Conservation (phyloP, 1,140 invertebrate genomes). For the Brachionus calyciflorus region DNA sequence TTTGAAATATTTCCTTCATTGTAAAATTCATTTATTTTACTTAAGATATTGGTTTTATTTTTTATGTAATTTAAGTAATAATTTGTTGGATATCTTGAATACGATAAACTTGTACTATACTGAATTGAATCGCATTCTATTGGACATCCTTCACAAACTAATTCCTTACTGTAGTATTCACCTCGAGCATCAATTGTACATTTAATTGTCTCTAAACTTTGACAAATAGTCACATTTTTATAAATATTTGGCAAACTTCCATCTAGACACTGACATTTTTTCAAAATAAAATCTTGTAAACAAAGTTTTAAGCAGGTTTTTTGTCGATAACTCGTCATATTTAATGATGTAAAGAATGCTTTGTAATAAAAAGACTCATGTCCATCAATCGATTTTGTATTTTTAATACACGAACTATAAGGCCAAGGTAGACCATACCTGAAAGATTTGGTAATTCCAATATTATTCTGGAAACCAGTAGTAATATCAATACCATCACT, state of each 20-base stretch:
- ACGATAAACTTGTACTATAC: background rate
- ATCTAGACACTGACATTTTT: conserved; percentile 21
- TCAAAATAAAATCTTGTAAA: conserved; percentile 25
- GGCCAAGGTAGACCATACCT: background rate
- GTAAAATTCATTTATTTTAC: conserved; percentile 31
- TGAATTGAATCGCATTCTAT: background rate
- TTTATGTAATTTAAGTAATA: conserved; percentile 18
- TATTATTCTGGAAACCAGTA: conserved; percentile 2
- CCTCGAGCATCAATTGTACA: background rate
- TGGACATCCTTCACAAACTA: conserved; percentile 2
- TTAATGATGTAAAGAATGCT: background rate
- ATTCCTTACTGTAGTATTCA: background rate
- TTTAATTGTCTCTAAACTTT: background rate
- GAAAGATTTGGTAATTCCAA: conserved; percentile 2
- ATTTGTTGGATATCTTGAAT: conserved; percentile 31
- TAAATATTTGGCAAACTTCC: conserved; percentile 23
- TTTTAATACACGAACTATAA: conserved; percentile 10
- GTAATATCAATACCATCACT: conserved; percentile 22
- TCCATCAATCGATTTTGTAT: background rate
- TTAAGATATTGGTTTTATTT: background rate
- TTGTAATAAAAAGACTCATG: background rate
- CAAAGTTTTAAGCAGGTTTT: conserved; percentile 19
- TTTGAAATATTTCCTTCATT: conserved; percentile 4
- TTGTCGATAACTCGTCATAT: conserved; percentile 30
- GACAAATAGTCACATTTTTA: background rate